Base-by-base conservation (phyloP, 2,888 invertebrate genomes). In the Chromoteleia sp. region DNA sequence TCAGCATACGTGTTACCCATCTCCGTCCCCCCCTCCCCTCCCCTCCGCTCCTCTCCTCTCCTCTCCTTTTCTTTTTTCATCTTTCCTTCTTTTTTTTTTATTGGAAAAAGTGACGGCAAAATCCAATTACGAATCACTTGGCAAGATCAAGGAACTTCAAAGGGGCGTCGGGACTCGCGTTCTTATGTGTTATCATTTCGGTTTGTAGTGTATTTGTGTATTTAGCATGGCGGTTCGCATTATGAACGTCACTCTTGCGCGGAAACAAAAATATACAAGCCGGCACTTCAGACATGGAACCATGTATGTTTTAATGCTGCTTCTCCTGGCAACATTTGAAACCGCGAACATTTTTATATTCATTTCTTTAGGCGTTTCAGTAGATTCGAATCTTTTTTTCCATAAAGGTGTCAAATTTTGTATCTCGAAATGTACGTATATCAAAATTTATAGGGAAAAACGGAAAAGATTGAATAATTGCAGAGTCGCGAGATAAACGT, bases 251-350 rank as follows among this genome's bases (percentile, higher is more conserved):
- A 84, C 83, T 85, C 85, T 83, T 83, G 81, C 76, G 77, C 76
- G 76, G 84, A 78, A 88, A 88, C 85, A 84, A 87, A 86, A 88
- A 89, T 88, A 89, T 84, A 88, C 88, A 83, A 70, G 81, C 56
- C 85, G 84, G 83, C 83, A 79, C 70, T 67, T 83, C 83, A 84
- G 84, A 87, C 87, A 87, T 87, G 86, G 83, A 86, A 81, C 65
- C 70, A 73, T 48, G 68, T 82, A 73, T 48, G 68, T 82, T 84
- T 85, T 82, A 83, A 75, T 79, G 83, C 68, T 45, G 74, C 50
- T 74, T 83, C 73, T 75, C 81, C 73, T 82, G 80, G 59, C 74
- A 85, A 80, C 83, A 81, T 83, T 84, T 81, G 70, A 75, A 83
- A 82, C 67, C 63, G 41, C 68, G 68, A 67, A 78, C 30, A 12